Conservation (phyloP, 2,797 vertebrate species). For the Microctenopoma stevenorrisi region DNA sequence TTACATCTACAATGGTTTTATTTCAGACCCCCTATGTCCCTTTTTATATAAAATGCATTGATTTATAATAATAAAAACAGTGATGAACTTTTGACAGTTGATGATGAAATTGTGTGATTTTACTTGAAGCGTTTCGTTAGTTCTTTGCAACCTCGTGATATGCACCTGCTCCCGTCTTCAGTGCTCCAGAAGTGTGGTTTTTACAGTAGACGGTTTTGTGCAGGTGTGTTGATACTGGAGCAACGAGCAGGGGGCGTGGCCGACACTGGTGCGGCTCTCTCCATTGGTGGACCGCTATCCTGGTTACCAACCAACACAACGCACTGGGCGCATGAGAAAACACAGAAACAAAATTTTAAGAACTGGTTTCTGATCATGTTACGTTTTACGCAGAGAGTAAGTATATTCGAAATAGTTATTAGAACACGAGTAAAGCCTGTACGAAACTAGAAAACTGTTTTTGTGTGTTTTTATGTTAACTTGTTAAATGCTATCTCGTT, state of each 20-base stretch:
- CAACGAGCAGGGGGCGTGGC: slow-evolving; percentile 57
- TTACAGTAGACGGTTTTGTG: slow-evolving; percentile 6
- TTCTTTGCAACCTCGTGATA: background rate
- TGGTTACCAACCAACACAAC: slow-evolving; percentile 79
- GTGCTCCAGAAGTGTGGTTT: background rate
- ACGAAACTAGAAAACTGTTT: background rate
- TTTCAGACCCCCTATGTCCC: slow-evolving; percentile 75
- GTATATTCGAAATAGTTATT: slow-evolving; percentile 1
- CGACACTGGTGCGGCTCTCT: background rate
- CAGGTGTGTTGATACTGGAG: slow-evolving; percentile 21
- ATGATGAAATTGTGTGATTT: slow-evolving; percentile 35
- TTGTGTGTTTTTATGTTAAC: slow-evolving; percentile 13
- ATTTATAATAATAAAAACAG: slow-evolving; percentile 88
- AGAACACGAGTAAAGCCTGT: rapidly evolving
- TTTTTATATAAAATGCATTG: slow-evolving; percentile 85
- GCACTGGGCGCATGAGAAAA: slow-evolving; percentile 65
- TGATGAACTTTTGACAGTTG: slow-evolving; percentile 80
- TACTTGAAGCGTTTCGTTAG: background rate
- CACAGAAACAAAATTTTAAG: slow-evolving; percentile 24
- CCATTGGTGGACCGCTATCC: slow-evolving; percentile 73
- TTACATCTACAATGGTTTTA: slow-evolving; percentile 82
- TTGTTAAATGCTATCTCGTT: slow-evolving; percentile 43
- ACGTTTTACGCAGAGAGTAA: slow-evolving; percentile 22
- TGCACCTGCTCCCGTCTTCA: background rate
- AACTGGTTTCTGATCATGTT: slow-evolving; percentile 17